A percentile compares a stretch with the other conserved stretches of the same genome.
Conservation (phyloP, 2,888 invertebrate species). For the Caenorhabditis virilis region DNA sequence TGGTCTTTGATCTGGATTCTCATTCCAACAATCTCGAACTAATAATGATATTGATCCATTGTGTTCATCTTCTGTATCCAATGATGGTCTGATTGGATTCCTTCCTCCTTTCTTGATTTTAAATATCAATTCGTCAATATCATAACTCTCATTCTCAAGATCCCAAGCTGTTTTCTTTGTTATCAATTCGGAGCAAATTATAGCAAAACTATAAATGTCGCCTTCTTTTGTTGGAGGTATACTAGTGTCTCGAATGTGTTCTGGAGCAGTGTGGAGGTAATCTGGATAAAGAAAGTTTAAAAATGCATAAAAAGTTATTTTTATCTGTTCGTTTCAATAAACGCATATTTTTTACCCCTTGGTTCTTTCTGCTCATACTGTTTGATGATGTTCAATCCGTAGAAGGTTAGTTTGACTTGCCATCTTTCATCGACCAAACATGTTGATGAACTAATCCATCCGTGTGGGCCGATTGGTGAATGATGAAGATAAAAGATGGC, state of each 20-base stretch:
- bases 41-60: conserved; percentile 39
- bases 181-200: conserved; percentile 63
- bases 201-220: conserved; percentile 64
- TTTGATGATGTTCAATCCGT: conserved; percentile 39
- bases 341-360: neutral
- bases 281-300: conserved; percentile 16
- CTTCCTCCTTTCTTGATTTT: conserved; percentile 60
- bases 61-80: conserved; percentile 45
- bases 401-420: conserved; percentile 49
- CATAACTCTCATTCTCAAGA: conserved; percentile 46
- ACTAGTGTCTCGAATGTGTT: conserved; percentile 47
- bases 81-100: conserved; percentile 52
- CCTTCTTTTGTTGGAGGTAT: conserved; percentile 50
- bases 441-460: conserved; percentile 48
- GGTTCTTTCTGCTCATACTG: conserved; percentile 27
- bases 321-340: too few species aligned
- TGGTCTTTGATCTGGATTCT: conserved; percentile 57
- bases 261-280: conserved; percentile 63
- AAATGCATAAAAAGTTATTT: too few species aligned
- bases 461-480: conserved; percentile 56
- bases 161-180: conserved; percentile 63
- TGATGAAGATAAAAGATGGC: conserved; percentile 56
- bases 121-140: conserved; percentile 58
- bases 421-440: conserved; percentile 54
- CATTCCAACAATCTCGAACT: conserved; percentile 64